These are phyloP conservation scores for Troides oblongomaculatus DNA, from an alignment of 2,888 invertebrate species.

Conservation along the genomic window DNA sequence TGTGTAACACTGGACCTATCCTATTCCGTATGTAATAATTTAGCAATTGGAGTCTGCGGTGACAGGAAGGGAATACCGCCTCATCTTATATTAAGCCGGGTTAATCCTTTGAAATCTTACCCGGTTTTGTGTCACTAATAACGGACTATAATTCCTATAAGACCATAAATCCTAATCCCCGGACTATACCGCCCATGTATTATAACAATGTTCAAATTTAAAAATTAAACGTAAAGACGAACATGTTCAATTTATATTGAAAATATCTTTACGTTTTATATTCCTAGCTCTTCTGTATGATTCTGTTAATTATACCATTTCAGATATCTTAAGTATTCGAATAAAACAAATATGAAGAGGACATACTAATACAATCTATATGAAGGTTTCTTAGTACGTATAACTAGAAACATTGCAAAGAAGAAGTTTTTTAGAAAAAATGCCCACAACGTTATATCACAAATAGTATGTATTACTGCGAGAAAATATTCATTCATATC, in stretches of 20 bases:
- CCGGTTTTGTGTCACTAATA: constrained; percentile 29
- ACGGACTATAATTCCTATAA: constrained; percentile 27
- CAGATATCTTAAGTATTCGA: too few relatives aligned
- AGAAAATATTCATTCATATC: too few relatives aligned
- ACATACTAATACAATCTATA: too few relatives aligned
- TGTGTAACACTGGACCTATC: background rate
- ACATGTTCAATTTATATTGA: background rate
- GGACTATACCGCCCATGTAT: constrained; percentile 21
- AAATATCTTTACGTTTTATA: background rate
- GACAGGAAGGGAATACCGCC: constrained; percentile 21
- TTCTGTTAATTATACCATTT: too few relatives aligned
- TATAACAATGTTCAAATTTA: constrained; percentile 20
- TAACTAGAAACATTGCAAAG: too few relatives aligned
- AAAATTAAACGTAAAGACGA: constrained; percentile 4
- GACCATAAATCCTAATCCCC: constrained; percentile 29
- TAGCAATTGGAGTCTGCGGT: constrained; percentile 28
- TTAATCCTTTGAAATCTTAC: constrained; percentile 30
- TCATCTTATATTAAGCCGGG: constrained; percentile 28
- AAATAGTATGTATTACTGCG: too few relatives aligned
- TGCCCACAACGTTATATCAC: too few relatives aligned
- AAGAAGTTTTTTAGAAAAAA: too few relatives aligned
- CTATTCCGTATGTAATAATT: constrained; percentile 20
- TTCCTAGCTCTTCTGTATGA: background rate
- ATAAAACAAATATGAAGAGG: too few relatives aligned
- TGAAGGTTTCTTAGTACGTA: too few relatives aligned